A percentile compares a stretch with the other conserved stretches of the same genome.
phyloP scores from a whole-genome alignment of 2,888 invertebrate genomes.

The Drymonia ruficornis region DNA sequence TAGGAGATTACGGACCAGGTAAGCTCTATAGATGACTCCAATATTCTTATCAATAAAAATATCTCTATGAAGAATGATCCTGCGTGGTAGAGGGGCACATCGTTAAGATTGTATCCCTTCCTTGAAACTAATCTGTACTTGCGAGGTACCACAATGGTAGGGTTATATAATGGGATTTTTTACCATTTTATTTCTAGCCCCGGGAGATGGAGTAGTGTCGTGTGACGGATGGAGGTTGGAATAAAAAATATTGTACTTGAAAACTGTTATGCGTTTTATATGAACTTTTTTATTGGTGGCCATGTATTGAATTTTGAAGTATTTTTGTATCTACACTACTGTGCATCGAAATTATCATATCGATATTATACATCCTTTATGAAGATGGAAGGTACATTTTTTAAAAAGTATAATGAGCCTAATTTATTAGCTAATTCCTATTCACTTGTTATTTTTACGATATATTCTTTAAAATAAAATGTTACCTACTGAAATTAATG shows the following conservation, averaged over 20 bases:
- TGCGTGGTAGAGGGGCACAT: slow-evolving; percentile 66
- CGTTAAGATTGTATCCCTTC: slow-evolving; percentile 82
- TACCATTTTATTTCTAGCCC: slow-evolving; percentile 66
- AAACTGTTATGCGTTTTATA: background rate
- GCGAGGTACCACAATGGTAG: slow-evolving; percentile 64
- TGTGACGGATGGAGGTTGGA: slow-evolving; percentile 74
- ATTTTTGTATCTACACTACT: slow-evolving; percentile 14
- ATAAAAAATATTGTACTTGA: slow-evolving; percentile 41
- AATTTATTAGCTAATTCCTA: no score
- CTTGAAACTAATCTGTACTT: slow-evolving; percentile 77
- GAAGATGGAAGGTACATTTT: no score
- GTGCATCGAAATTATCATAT: background rate
- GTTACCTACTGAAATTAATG: no score
- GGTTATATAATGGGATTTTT: slow-evolving; percentile 75
- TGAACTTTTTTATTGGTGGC: background rate
- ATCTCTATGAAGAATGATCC: slow-evolving; percentile 71
- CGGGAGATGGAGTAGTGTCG: slow-evolving; percentile 51
- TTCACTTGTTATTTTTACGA: no score
- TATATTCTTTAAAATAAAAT: no score
- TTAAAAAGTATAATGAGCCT: no score
- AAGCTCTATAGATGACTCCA: slow-evolving; percentile 64
- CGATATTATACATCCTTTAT: no score
- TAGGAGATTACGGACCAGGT: slow-evolving; percentile 33
- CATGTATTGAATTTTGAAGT: slow-evolving; percentile 3
- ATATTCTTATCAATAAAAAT: slow-evolving; percentile 77